phyloP scores from a whole-genome alignment of 2,888 invertebrate genomes.

The Hipparchia sbordonii region DNA sequence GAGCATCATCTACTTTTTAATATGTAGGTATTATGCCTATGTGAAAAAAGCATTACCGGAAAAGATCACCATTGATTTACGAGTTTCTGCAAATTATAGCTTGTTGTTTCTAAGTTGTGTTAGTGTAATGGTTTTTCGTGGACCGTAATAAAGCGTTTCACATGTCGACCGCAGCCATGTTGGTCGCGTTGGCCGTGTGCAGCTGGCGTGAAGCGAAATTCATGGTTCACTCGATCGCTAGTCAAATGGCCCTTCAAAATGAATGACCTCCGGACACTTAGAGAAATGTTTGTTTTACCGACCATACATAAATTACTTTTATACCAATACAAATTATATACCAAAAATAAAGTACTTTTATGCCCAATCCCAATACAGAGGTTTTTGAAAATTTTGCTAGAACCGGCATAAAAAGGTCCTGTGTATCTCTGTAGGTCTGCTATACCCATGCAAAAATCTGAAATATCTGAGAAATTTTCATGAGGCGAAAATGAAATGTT shows the following conservation, averaged over 20 bases:
- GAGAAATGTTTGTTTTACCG: slow-evolving; percentile 56
- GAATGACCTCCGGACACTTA: slow-evolving; percentile 69
- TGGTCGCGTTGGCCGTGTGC: slow-evolving; percentile 72
- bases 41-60: not conserved
- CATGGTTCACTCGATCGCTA: slow-evolving; percentile 79
- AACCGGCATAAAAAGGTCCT: too few species aligned
- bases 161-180: slow-evolving; percentile 66
- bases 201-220: slow-evolving; percentile 77
- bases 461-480: too few species aligned
- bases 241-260: slow-evolving; percentile 80
- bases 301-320: not conserved
- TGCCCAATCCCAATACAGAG: too few species aligned
- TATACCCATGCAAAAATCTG: too few species aligned
- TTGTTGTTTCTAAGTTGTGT: slow-evolving; percentile 50
- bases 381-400: too few species aligned
- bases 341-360: too few species aligned
- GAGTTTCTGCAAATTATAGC: slow-evolving; percentile 33
- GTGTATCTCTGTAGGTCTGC: too few species aligned
- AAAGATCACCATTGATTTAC: not conserved
- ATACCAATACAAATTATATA: too few species aligned
- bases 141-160: slow-evolving; percentile 76
- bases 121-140: slow-evolving; percentile 73
- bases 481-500: too few species aligned
- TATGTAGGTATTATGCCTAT: too few species aligned
- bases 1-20: too few species aligned